phyloP scores from a whole-genome alignment of 30 jellyfish, hydroid and myxozoan species.

The Sanderia malayensis region DNA sequence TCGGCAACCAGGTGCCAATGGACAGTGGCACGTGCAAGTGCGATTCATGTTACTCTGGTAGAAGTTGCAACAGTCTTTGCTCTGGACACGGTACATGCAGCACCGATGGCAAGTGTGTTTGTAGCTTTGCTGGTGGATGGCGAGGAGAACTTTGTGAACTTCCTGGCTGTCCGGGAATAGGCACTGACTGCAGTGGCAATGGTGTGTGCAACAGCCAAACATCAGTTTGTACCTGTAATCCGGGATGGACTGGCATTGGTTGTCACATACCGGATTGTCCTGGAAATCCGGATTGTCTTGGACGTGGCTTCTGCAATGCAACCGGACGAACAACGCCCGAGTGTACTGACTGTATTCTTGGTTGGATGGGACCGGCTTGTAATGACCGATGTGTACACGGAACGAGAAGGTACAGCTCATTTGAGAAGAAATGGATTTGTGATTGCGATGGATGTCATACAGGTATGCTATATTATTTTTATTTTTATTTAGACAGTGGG shows the following conservation, averaged over 20 bases:
- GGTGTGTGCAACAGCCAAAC: slow-evolving; percentile 49
- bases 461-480: too few relatives aligned
- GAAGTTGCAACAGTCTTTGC: slow-evolving; percentile 55
- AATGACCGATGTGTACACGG: slow-evolving; percentile 58
- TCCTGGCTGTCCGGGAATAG: slow-evolving; percentile 65
- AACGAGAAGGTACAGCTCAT: slow-evolving; percentile 9
- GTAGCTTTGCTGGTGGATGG: slow-evolving; percentile 60
- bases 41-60: slow-evolving; percentile 57
- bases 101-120: slow-evolving; percentile 26
- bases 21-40: slow-evolving; percentile 61
- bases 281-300: slow-evolving; percentile 63
- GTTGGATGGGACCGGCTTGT: slow-evolving; percentile 79
- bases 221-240: slow-evolving; percentile 40
- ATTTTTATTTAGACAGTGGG: too few relatives aligned
- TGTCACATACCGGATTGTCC: slow-evolving; percentile 69
- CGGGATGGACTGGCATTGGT: slow-evolving; percentile 65
- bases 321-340: slow-evolving; percentile 56
- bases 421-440: slow-evolving; percentile 37
- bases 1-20: slow-evolving; percentile 59
- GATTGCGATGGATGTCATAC: slow-evolving; percentile 40
- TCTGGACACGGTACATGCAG: slow-evolving; percentile 65
- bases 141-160: slow-evolving; percentile 57
- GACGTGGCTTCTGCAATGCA: slow-evolving; percentile 51
- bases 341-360: slow-evolving; percentile 53
- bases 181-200: slow-evolving; percentile 45